Evolutionary conservation across 2,888 invertebrate genomes (phyloP), one percentile per base, ranked within the genome.

Genomic region (Eristalinus sepulchralis): DNA sequence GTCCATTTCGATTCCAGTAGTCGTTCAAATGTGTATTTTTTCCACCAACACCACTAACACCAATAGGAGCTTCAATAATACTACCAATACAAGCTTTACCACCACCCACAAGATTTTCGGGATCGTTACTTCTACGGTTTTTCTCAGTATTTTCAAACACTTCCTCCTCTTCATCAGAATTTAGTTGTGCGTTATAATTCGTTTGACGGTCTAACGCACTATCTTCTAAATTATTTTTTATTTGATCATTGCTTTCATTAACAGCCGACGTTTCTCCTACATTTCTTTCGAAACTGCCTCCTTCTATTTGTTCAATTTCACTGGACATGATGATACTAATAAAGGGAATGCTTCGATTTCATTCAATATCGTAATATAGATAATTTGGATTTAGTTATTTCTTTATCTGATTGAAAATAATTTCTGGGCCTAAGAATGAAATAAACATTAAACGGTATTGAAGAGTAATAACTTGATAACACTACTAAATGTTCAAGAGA

Each of bases 261-360:
- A 33, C 36, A 86, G 82, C 88, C 79, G 90, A 89, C 79, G 90
- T 88, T 88, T 89, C 89, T 89, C 90, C 90, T 90, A 89, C 90
- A 90, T 90, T 90, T 89, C 89, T 90, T 88, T 92, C 91, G 90
- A 90, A 90, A 89, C 91, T 90, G 9, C 27, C 13, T 27, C 13
- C 59, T 57, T 59, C 66, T 59, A 27, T 9, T 24, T 75, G 33
- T 63, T 86, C 83, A 63, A 20, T 71, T 66, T 75, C 77, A 47
- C n/a, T 75, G 34, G 86, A 78, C 86, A 86, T 86, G 8, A 17
- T 47, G n/a, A 17, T 47, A 17, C 17, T n/a, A 64, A 36, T 72
- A 60, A 80, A 34, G 17, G 55, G 47, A 17, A 47, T 17, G 5
- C 2, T 71, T 27, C 63, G 9, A 36, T 57, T 66, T 60, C 34